Base-by-base conservation (phyloP, 1,140 invertebrate genomes). In the Augochlora pura region DNA sequence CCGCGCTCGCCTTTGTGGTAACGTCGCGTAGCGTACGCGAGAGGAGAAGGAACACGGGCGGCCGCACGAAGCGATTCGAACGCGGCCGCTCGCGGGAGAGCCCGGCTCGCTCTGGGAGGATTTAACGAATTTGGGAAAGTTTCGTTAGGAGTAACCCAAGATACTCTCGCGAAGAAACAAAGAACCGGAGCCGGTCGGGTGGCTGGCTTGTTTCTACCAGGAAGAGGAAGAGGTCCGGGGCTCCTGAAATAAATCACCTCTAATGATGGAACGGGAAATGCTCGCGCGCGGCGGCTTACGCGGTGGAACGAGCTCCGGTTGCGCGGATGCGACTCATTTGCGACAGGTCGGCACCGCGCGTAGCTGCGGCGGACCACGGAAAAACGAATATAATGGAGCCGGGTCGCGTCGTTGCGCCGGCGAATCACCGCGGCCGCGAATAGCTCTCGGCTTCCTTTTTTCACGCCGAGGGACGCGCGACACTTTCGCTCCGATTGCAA, bases 61-160 rank as follows among this genome's bases (percentile, higher is more conserved):
- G 3, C 39, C 6, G 39, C 39, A 2, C 18, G 32, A 71, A n/a
- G 27, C 46, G 21, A 54, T 72, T 46, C 52, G 9, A 42, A 64
- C 68, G 18, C 46, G n/a, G 10, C 7, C n/a, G 39, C 10, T 10
- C 14, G 42, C 42, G 2, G 0, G 32, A 4, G 32, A 32, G 1
- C 32, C 32, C 1, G 32, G 1, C 32, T 12, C 39, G 39, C 39
- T 39, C 0, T 0, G 18, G 23, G 12, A 21, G 21, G 38, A 9
- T 38, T 4, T 38, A 46, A 78, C 69, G 62, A 65, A 78, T 78
- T 78, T 72, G 49, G 62, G 39, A 73, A 78, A 72, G 49, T 72
- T 5, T 14, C 49, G 16, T 52, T 57, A 14, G 1, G 0, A 32
- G 32, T 4, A 32, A 4, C 32, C 32, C 32, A 32, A 32, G 32